phyloP scores from a whole-genome alignment of 2,888 invertebrate species.

The Lasioglossum zephyrum region DNA sequence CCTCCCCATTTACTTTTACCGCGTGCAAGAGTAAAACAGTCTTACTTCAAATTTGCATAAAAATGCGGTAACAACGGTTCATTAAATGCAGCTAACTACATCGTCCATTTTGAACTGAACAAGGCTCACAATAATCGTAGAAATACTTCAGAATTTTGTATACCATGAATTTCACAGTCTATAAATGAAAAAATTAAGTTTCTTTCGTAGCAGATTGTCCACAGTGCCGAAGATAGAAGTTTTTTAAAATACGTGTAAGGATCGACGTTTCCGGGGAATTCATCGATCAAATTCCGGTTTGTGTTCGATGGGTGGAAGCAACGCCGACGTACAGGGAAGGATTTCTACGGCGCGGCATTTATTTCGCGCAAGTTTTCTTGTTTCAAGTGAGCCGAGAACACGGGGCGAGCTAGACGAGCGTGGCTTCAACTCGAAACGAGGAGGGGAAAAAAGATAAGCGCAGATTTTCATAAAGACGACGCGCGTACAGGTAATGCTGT shows the following conservation, averaged over 20 bases:
- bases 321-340: not conserved
- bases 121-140: no score
- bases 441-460: slow-evolving; percentile 15
- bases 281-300: not conserved
- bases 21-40: no score
- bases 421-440: not conserved
- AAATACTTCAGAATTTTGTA: no score
- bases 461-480: slow-evolving; percentile 37
- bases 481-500: slow-evolving; percentile 18
- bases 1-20: no score
- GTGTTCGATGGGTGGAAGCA: not conserved
- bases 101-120: no score
- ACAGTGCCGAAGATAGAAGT: not conserved
- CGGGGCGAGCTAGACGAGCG: not conserved
- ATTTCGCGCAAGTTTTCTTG: slow-evolving; percentile 19
- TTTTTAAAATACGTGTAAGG: not conserved
- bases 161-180: no score
- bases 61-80: no score
- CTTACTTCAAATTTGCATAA: no score
- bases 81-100: no score
- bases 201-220: no score
- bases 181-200: not conserved
- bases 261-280: not conserved
- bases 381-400: not conserved
- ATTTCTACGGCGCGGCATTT: not conserved